Evolutionary conservation across 2,888 invertebrate genomes (phyloP).

Genomic region (Brenthis daphne): DNA sequence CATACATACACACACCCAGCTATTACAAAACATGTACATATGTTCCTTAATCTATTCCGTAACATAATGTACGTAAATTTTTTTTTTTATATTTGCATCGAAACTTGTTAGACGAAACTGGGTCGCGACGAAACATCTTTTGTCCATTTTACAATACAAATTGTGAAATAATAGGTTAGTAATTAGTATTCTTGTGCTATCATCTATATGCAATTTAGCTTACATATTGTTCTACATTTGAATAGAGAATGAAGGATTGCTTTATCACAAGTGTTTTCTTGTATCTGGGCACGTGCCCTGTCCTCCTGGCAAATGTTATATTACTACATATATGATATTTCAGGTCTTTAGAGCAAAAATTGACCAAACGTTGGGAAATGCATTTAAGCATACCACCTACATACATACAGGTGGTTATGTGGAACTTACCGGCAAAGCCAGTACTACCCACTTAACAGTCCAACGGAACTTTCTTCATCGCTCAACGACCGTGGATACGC

Average conservation of each 20-base stretch:
- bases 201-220: constrained; percentile 48
- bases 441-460: too few relatives aligned
- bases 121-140: constrained; percentile 46
- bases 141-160: constrained; percentile 52
- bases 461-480: too few relatives aligned
- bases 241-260: constrained; percentile 36
- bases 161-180: constrained; percentile 43
- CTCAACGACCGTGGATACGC: too few relatives aligned
- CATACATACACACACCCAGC: too few relatives aligned
- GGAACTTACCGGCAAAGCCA: too few relatives aligned
- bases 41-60: too few relatives aligned
- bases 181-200: constrained; percentile 44
- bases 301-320: neutral
- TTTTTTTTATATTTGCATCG: constrained; percentile 49
- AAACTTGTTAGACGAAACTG: constrained; percentile 36
- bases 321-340: neutral
- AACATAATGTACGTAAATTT: neutral
- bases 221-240: constrained; percentile 52
- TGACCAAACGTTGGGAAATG: too few relatives aligned
- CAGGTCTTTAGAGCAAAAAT: neutral
- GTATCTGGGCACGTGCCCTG: neutral
- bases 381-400: too few relatives aligned
- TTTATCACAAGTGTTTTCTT: constrained; percentile 2
- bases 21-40: too few relatives aligned
- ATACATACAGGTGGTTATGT: too few relatives aligned